Evolutionary conservation across 2,888 invertebrate species (phyloP).

Genomic region (Laothoe populi): DNA sequence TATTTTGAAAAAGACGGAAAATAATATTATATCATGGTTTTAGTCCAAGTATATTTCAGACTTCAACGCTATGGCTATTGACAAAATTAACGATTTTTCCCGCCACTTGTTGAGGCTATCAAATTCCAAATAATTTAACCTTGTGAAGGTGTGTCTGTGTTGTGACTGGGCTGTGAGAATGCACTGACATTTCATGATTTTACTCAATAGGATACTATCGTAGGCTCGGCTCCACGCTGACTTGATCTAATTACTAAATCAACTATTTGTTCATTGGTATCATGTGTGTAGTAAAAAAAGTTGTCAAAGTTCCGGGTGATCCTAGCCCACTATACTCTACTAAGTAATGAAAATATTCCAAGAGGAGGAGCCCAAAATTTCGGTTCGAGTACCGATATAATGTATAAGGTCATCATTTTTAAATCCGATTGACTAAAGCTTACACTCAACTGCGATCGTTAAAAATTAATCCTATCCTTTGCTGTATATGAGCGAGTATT

Average conservation of each 20-base stretch:
- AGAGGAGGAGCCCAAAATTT: too few species aligned
- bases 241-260: neutral
- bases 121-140: neutral
- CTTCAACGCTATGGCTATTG: too few species aligned
- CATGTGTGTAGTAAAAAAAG: too few species aligned
- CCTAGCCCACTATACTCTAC: too few species aligned
- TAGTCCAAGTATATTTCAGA: too few species aligned
- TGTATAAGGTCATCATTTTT: constrained; percentile 14
- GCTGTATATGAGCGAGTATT: neutral
- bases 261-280: neutral
- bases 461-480: neutral
- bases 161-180: constrained; percentile 7
- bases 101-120: too few species aligned
- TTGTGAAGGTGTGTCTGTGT: neutral
- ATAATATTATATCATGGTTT: too few species aligned
- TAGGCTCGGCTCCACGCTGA: neutral
- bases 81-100: too few species aligned
- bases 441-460: neutral
- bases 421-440: constrained; percentile 2
- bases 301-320: too few species aligned
- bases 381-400: too few species aligned
- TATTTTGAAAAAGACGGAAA: too few species aligned
- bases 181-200: constrained; percentile 5
- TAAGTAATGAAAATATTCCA: too few species aligned
- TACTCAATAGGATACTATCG: neutral